Conservation (phyloP, 2,113 vertebrate species). For the Centropus bengalensis region DNA sequence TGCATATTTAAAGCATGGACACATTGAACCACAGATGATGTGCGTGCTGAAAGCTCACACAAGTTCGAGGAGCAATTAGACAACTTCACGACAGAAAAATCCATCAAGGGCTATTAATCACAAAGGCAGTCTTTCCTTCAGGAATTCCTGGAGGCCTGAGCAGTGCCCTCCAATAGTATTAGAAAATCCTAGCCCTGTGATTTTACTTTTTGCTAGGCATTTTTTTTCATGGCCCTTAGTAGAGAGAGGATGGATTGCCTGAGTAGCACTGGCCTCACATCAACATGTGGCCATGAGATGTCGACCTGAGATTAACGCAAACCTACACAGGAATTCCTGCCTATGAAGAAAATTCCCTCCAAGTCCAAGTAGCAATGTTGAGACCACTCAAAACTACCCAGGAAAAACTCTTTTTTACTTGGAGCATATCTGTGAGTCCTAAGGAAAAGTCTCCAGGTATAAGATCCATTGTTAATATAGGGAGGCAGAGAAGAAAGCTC, state of each 20-base stretch:
- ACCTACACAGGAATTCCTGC: neutral
- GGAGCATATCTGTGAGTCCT: neutral
- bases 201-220: neutral
- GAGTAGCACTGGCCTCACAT: neutral
- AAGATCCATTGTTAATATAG: neutral
- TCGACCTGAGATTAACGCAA: neutral
- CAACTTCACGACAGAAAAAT: slow-evolving; percentile 28
- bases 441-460: neutral
- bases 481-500: neutral
- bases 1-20: neutral
- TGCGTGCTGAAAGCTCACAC: neutral
- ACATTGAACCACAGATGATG: neutral
- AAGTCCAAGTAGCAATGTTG: neutral
- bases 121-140: neutral
- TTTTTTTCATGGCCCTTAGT: neutral
- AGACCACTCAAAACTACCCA: neutral
- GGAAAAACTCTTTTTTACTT: neutral
- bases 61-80: slow-evolving; percentile 2
- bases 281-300: fast-evolving
- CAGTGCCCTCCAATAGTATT: neutral
- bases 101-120: neutral
- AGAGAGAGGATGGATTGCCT: neutral
- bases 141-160: neutral
- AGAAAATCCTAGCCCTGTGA: neutral
- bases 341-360: neutral